Evolutionary conservation across 2,113 vertebrate genomes (phyloP).

Genomic region (Gobius niger): DNA sequence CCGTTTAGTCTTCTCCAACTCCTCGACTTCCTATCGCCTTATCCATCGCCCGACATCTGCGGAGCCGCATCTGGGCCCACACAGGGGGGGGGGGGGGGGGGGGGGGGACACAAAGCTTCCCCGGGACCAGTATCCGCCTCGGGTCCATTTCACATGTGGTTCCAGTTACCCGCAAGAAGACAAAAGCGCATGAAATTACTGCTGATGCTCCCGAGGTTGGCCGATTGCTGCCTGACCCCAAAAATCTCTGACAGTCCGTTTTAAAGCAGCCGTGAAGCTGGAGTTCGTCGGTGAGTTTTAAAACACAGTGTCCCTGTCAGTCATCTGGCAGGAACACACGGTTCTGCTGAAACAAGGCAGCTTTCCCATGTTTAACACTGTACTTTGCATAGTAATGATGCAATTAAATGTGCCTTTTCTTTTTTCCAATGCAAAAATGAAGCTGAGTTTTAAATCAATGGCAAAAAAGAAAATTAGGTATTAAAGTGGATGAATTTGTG

Average conservation of each 20-base stretch:
- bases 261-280: background rate
- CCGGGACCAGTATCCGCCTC: slow-evolving; percentile 43
- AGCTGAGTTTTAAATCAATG: background rate
- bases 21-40: slow-evolving; percentile 42
- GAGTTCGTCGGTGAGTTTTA: background rate
- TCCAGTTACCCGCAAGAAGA: slow-evolving; percentile 37
- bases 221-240: slow-evolving; percentile 25
- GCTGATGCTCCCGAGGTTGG: slow-evolving; percentile 37
- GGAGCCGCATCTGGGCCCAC: slow-evolving; percentile 48
- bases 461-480: background rate
- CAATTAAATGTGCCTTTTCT: background rate
- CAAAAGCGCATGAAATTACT: slow-evolving; percentile 40
- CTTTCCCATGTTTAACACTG: background rate
- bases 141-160: slow-evolving; percentile 64
- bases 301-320: background rate
- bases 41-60: slow-evolving; percentile 42
- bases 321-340: slow-evolving; percentile 11
- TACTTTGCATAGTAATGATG: slow-evolving; percentile 6
- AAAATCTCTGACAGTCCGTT: slow-evolving; percentile 1
- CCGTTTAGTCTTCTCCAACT: slow-evolving; percentile 50
- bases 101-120: slow-evolving; percentile 40
- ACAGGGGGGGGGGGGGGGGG: slow-evolving; percentile 28
- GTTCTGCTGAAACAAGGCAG: background rate
- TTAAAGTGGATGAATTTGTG: too few relatives aligned
- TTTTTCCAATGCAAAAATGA: background rate